These are phyloP conservation scores for Cryptoblepharus egeriae DNA, from an alignment of 2,797 vertebrate genomes.

Conservation along the genomic window DNA sequence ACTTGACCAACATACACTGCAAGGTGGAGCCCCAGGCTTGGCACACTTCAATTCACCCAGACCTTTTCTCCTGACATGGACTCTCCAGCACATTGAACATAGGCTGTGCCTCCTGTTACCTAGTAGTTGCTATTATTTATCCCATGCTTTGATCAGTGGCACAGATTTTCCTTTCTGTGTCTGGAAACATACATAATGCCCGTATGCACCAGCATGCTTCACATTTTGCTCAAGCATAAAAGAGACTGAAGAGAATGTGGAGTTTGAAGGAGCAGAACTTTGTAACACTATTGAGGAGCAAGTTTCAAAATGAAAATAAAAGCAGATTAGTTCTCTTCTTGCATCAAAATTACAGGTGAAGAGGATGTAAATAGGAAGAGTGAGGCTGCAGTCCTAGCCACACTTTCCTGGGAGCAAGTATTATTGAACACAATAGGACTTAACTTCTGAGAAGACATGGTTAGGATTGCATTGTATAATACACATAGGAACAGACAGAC, in stretches of 20 bases:
- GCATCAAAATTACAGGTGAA: not conserved
- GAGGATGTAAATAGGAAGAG: not conserved
- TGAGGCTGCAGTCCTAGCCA: too few species aligned
- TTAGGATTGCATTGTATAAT: too few species aligned
- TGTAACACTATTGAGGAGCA: not conserved
- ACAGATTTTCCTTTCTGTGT: conserved; percentile 2
- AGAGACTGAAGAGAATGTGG: not conserved
- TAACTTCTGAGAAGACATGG: too few species aligned
- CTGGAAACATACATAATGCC: conserved; percentile 3
- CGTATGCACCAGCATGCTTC: not conserved
- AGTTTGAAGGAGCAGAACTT: conserved; percentile 1
- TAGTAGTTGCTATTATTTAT: conserved; percentile 3
- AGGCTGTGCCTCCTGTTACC: not conserved
- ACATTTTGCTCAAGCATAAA: conserved; percentile 5
- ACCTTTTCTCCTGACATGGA: conserved; percentile 11
- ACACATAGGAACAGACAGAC: too few species aligned
- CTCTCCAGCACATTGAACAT: not conserved
- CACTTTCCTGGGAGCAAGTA: too few species aligned
- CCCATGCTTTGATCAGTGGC: conserved; percentile 4
- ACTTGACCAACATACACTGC: not conserved
- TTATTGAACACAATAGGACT: too few species aligned
- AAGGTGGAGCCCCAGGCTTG: not conserved
- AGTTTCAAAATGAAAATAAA: conserved; percentile 16
- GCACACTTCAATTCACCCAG: not conserved
- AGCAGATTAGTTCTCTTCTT: not conserved